phyloP scores from a whole-genome alignment of 2,888 invertebrate genomes.

The Apeira syringaria region DNA sequence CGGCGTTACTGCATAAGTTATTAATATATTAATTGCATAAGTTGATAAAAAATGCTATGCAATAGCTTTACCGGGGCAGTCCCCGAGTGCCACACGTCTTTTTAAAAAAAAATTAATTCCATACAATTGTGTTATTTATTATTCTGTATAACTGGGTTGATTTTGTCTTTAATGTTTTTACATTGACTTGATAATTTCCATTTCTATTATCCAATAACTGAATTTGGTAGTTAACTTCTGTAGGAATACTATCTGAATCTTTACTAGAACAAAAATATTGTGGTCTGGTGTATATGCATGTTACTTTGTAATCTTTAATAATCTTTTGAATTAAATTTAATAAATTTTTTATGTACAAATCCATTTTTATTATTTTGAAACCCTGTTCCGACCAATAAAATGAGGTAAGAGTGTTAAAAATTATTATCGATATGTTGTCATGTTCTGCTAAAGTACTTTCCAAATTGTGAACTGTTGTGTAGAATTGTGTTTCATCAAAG shows the following conservation, averaged over 20 bases:
- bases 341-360: conserved; percentile 73
- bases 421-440: conserved; percentile 60
- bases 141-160: conserved; percentile 39
- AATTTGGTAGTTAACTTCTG: conserved; percentile 66
- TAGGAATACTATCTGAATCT: conserved; percentile 46
- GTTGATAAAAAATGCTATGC: too few relatives aligned
- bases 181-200: conserved; percentile 33
- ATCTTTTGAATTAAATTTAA: conserved; percentile 65
- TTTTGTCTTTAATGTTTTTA: conserved; percentile 37
- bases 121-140: conserved; percentile 34
- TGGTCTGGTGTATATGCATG: conserved; percentile 79
- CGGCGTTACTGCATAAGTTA: too few relatives aligned
- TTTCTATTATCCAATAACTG: conserved; percentile 38
- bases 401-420: conserved; percentile 72
- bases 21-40: too few relatives aligned
- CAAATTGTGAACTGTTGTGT: conserved; percentile 66
- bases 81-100: too few relatives aligned
- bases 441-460: conserved; percentile 63
- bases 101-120: too few relatives aligned
- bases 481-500: conserved; percentile 67
- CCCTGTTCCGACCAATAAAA: conserved; percentile 81
- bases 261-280: conserved; percentile 73
- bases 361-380: conserved; percentile 72
- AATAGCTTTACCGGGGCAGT: too few relatives aligned
- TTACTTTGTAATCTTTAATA: conserved; percentile 73